Evolutionary conservation across 2,797 vertebrate genomes (phyloP).

Genomic region (Trichosurus vulpecula): DNA sequence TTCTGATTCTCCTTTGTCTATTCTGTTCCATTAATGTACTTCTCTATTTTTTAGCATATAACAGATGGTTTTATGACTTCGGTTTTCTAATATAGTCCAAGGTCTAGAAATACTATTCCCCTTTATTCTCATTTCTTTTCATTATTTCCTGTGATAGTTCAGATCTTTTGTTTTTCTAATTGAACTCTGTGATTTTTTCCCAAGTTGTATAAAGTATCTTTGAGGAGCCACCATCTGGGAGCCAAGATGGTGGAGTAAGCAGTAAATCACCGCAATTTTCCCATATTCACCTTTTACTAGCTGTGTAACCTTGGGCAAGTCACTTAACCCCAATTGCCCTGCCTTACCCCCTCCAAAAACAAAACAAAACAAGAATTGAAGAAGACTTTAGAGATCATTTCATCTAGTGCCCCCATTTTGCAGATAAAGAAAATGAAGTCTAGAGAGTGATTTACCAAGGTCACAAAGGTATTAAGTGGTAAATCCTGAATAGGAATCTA

Average conservation of each 20-base stretch:
- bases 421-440: too few relatives aligned
- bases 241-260: too few relatives aligned
- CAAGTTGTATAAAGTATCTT: neutral
- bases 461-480: neutral
- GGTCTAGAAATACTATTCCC: neutral
- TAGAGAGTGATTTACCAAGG: too few relatives aligned
- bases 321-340: too few relatives aligned
- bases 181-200: neutral
- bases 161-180: neutral
- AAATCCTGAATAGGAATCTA: neutral
- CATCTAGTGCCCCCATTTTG: too few relatives aligned
- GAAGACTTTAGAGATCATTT: too few relatives aligned
- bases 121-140: neutral
- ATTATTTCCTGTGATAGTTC: neutral
- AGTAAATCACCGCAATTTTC: too few relatives aligned
- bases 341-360: too few relatives aligned
- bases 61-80: neutral
- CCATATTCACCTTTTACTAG: too few relatives aligned
- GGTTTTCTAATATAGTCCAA: neutral
- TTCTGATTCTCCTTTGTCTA: neutral
- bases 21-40: neutral
- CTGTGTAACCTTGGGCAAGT: too few relatives aligned
- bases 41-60: neutral
- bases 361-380: too few relatives aligned
- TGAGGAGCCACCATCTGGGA: neutral